phyloP scores from a whole-genome alignment of 2,888 invertebrate species.

The Amblyjoppa fuscipennis region DNA sequence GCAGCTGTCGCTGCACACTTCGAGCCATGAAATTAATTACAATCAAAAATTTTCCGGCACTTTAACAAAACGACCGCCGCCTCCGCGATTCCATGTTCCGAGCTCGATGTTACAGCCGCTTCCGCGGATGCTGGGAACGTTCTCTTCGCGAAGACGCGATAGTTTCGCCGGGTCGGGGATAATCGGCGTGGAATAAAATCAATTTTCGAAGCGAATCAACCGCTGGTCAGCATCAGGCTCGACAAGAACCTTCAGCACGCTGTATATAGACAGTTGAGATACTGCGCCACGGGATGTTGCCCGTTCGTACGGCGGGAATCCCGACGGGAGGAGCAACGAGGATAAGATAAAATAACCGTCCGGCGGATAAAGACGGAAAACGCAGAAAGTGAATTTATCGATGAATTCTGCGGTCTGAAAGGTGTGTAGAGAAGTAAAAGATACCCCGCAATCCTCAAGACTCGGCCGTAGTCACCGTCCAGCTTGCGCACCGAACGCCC shows the following conservation, averaged over 20 bases:
- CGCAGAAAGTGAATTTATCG: constrained; percentile 59
- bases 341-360: neutral
- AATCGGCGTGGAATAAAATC: constrained; percentile 64
- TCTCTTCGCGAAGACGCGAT: constrained; percentile 9
- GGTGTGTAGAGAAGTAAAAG: constrained; percentile 40
- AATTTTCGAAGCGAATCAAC: constrained; percentile 58
- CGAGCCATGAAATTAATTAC: neutral
- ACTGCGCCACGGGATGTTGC: constrained; percentile 15
- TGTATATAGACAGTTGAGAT: neutral
- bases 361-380: constrained; percentile 26
- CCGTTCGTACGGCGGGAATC: constrained; percentile 13
- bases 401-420: constrained; percentile 48
- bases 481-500: constrained; percentile 31
- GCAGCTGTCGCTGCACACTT: no score
- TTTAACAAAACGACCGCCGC: neutral
- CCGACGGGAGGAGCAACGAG: constrained; percentile 16
- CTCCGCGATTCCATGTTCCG: neutral
- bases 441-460: constrained; percentile 13
- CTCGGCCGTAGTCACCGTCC: constrained; percentile 41
- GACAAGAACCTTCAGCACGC: constrained; percentile 32
- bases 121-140: constrained; percentile 26
- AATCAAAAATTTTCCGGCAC: neutral
- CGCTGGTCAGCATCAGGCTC: constrained; percentile 51
- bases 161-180: constrained; percentile 36
- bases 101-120: neutral